Base-by-base conservation (phyloP, 2,113 vertebrate species). In the Paradisaea rubra region DNA sequence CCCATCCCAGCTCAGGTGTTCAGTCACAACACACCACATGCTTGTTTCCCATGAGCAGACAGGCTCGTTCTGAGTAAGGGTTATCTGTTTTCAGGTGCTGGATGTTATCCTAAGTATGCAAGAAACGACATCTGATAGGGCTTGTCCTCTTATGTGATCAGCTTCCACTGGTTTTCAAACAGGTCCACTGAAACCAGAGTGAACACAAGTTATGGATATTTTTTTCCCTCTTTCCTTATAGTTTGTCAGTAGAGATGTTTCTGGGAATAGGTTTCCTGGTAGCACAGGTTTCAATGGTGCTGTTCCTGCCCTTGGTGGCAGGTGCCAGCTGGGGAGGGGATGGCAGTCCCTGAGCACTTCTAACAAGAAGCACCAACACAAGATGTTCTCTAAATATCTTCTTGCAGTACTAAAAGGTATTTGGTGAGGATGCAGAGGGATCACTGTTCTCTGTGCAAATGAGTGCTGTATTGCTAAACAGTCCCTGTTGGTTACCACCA, bases 261-360 rank as follows among this genome's bases (percentile, higher is more conserved):
- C 39, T 60, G 50, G 77, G 53, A 47, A 31, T 24, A 69, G 15
- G 39, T 45, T 53, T 80, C 52, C 31, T 72, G 30, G 7, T 0
- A 28, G 41, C 1, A 0, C 28, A 23, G 63, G 18, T 52, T 85
- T 41, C 53, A 49, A 0, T 20, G n/a, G 39, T 37, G 28, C 17
- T 78, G 42, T 17, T 73, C 69, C 66, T 81, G 30, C 47, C 21
- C 33, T 49, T 12, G 13, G 39, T 49, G 39, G 42, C 42, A 52
- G 10, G 13, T 27, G 24, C 45, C 61, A 57, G 47, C 52, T 45
- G 57, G 61, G 60, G 68, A 72, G 56, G 54, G 21, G n/a, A 73
- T 5, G 19, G 27, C 41, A 37, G 28, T 33, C 24, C 56, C 33
- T 2, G 9, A 13, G 64, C 0, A 0, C 39, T 76, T 79, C 35